Evolutionary conservation across 2,888 invertebrate genomes (phyloP), one percentile per base, ranked within the genome.

Genomic region (Hylaea fasciaria): DNA sequence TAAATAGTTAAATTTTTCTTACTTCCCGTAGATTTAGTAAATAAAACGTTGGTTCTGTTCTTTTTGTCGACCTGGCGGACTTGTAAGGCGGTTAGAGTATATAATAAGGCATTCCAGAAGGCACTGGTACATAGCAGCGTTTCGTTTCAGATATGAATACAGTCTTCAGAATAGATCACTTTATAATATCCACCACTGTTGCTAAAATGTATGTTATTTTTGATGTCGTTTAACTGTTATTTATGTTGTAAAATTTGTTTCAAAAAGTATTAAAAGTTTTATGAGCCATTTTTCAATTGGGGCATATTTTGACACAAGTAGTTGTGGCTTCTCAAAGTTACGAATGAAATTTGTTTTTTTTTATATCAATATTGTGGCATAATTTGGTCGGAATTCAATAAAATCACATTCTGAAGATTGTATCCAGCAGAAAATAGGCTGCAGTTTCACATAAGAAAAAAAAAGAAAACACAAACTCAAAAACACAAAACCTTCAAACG

Each of bases 31-130:
- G 62, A 64, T 37, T 58, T 57, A 62, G 65, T 72, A 67, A 66
- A 72, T 73, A 66, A 69, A 73, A 76, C 86, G 91, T 91, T 91
- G 90, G 90, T 87, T 85, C 76, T 86, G 87, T 84, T 87, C 85
- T 82, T 89, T 91, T 91, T 90, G 87, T 78, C 80, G 85, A 90
- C 91, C 91, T 91, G 91, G 90, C 80, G 80, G 83, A 83, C 88
- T 90, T 52, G n/a, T 57, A 57, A 62, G 56, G 61, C 56, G 53
- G 52, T 48, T 47, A 46, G 35, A 54, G 17, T 60, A 55, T 39
- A 40, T 40, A 47, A 40, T 77, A 76, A 81, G 76, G 76, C 76
- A 74, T 54, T 73, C 51, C 57, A 68, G 57, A 62, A 72, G 66
- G 67, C 66, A 74, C 73, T 68, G 41, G 17, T 62, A 57, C 54